Evolutionary conservation across 2,797 vertebrate species (phyloP).

Genomic region (Micrastur ruficollis): DNA sequence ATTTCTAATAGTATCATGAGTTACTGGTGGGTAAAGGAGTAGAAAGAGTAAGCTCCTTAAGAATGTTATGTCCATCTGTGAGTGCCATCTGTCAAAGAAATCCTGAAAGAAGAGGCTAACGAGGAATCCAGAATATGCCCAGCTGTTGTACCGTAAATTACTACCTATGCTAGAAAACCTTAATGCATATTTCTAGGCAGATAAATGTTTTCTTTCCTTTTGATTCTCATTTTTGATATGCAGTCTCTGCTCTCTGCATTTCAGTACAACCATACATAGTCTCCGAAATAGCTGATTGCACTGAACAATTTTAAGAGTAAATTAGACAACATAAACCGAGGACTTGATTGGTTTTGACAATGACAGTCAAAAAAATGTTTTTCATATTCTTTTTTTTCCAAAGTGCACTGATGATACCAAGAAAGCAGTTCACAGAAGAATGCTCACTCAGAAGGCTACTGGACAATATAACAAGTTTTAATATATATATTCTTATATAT

Average conservation of each 20-base stretch:
- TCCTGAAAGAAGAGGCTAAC: slow-evolving; percentile 53
- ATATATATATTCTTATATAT: neutral
- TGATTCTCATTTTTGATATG: neutral
- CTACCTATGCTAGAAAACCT: slow-evolving; percentile 29
- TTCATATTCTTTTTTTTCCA: rapidly evolving
- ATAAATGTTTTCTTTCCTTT: slow-evolving; percentile 1
- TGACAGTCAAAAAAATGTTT: neutral
- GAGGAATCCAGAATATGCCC: slow-evolving; percentile 63
- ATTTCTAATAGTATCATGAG: slow-evolving; percentile 60
- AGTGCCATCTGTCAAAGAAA: slow-evolving; percentile 82
- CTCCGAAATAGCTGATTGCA: neutral
- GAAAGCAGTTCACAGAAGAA: neutral
- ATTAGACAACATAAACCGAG: neutral
- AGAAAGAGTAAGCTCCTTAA: slow-evolving; percentile 84
- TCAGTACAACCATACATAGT: neutral
- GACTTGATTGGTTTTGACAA: neutral
- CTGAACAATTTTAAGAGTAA: neutral
- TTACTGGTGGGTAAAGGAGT: slow-evolving; percentile 73
- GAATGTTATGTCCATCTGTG: slow-evolving; percentile 84
- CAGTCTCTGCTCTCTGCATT: neutral
- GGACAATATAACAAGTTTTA: neutral
- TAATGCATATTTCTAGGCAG: neutral
- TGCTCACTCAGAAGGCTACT: neutral
- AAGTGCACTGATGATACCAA: neutral
- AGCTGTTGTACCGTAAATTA: slow-evolving; percentile 55